These are phyloP conservation scores for Amphiprion percula DNA, from an alignment of 2,113 vertebrate genomes.

Conservation along the genomic window DNA sequence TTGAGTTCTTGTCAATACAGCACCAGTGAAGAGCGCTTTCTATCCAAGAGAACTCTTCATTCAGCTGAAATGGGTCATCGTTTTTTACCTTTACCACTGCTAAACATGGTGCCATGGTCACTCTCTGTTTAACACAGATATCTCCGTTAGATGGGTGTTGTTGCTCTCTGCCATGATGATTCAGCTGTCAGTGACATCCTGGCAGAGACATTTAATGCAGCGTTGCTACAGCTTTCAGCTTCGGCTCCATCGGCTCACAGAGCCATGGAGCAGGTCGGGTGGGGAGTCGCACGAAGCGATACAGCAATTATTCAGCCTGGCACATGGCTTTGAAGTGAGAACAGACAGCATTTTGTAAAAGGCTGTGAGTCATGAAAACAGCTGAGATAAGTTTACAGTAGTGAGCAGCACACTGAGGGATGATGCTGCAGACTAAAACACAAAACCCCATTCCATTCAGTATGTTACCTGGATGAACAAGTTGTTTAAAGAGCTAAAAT, in stretches of 20 bases:
- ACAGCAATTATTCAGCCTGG: constrained; percentile 55
- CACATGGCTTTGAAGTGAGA: constrained; percentile 61
- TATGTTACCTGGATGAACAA: background rate
- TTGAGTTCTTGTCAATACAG: background rate
- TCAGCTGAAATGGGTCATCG: background rate
- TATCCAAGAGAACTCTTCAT: background rate
- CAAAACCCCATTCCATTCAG: background rate
- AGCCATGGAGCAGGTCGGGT: constrained; percentile 4
- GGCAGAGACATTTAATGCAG: constrained; percentile 35
- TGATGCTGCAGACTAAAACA: constrained; percentile 12
- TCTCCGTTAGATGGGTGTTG: background rate
- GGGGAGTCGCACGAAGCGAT: constrained; percentile 27
- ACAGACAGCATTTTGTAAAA: constrained; percentile 64
- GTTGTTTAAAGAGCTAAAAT: background rate
- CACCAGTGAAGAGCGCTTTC: background rate
- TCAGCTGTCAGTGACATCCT: constrained; percentile 40
- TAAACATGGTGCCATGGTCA: background rate
- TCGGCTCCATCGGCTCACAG: constrained; percentile 27
- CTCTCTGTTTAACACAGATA: constrained; percentile 20
- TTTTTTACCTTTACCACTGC: background rate
- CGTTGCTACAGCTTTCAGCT: constrained; percentile 33
- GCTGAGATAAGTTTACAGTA: constrained; percentile 24
- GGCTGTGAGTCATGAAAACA: constrained; percentile 40
- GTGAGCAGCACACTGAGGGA: background rate
- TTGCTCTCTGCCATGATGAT: constrained; percentile 29